Evolutionary conservation across 2,888 invertebrate genomes (phyloP).

Genomic region (Ormia ochracea): DNA sequence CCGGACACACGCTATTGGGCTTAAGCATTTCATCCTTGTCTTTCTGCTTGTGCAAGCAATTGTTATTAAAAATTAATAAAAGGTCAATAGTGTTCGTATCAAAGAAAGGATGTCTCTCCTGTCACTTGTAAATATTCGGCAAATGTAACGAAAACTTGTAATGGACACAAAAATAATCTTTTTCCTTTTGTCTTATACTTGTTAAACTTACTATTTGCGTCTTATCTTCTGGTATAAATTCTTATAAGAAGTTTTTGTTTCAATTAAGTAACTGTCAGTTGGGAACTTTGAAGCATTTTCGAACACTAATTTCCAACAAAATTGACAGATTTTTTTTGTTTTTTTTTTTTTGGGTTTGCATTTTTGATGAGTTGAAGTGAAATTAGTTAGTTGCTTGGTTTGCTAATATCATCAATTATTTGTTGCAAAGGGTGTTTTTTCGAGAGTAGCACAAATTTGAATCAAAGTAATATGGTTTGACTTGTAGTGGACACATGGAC

Average conservation of each 20-base stretch:
- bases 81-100: constrained; percentile 49
- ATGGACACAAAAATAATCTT: background rate
- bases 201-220: background rate
- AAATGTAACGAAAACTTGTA: background rate
- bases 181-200: background rate
- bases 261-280: constrained; percentile 55
- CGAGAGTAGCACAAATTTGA: no score
- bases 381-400: background rate
- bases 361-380: background rate
- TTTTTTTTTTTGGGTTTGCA: background rate
- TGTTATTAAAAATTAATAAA: constrained; percentile 61
- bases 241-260: constrained; percentile 56
- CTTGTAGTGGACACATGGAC: no score
- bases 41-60: constrained; percentile 35
- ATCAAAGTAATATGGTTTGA: no score
- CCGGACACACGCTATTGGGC: constrained; percentile 48
- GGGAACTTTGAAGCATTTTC: constrained; percentile 3
- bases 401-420: constrained; percentile 16
- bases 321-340: constrained; percentile 35
- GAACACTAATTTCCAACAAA: constrained; percentile 45
- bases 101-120: constrained; percentile 33
- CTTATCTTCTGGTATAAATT: constrained; percentile 39
- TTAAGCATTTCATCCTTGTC: constrained; percentile 32
- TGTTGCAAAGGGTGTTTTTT: no score
- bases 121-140: constrained; percentile 9